Evolutionary conservation across 2,113 vertebrate genomes (phyloP).

Genomic region (Ophiodon elongatus): DNA sequence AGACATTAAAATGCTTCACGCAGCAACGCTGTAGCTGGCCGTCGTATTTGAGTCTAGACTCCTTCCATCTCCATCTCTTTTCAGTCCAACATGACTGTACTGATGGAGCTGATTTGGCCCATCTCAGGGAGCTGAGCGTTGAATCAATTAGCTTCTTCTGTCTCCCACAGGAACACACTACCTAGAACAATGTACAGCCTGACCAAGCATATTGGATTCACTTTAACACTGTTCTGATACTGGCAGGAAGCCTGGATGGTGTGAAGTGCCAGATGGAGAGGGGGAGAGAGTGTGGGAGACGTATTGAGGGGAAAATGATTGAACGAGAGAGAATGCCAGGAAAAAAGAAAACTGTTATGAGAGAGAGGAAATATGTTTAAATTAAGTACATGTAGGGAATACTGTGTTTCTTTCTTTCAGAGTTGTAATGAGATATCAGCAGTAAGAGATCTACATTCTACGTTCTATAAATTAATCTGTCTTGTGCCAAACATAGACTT

Average conservation of each 20-base stretch:
- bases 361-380: too few species aligned
- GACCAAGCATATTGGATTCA: conserved; percentile 71
- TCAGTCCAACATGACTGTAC: conserved; percentile 4
- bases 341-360: too few species aligned
- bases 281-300: too few species aligned
- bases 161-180: conserved; percentile 58
- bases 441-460: not conserved
- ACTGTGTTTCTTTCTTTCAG: not conserved
- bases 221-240: conserved; percentile 53
- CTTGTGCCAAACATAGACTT: not conserved
- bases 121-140: conserved; percentile 38
- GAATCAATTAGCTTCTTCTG: conserved; percentile 67
- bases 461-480: not conserved
- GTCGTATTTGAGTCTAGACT: not conserved
- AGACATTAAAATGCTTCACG: too few species aligned
- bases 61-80: conserved; percentile 28
- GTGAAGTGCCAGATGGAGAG: conserved; percentile 37
- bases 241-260: conserved; percentile 59
- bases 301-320: too few species aligned
- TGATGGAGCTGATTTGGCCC: conserved; percentile 61
- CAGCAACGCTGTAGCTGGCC: too few species aligned
- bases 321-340: not conserved
- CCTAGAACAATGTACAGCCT: conserved; percentile 45
- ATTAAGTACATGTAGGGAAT: too few species aligned
- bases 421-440: not conserved